Percentiles rank a stretch among this genome's conserved stretches.
Conservation (phyloP, 37 sponge, comb jelly and placozoan species). For the Geodia barretti region DNA sequence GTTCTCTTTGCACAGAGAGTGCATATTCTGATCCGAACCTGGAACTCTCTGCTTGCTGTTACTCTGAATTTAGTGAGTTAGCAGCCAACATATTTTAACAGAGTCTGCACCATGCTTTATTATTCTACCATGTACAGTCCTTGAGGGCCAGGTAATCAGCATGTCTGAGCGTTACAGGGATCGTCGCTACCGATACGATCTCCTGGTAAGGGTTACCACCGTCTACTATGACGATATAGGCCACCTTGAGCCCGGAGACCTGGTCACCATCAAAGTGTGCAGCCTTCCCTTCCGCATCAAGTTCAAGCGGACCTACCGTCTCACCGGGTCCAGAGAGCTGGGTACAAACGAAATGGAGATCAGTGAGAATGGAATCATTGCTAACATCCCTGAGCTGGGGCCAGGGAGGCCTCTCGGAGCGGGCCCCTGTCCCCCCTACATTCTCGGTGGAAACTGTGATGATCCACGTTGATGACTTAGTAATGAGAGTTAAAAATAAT, state of each 20-base stretch:
- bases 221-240: background rate
- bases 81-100: no score
- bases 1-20: background rate
- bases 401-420: background rate
- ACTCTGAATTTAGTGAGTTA: background rate
- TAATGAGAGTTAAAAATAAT: no score
- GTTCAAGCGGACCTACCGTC: background rate
- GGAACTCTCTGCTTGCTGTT: background rate
- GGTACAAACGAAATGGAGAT: background rate
- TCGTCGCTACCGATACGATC: background rate
- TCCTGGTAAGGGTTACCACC: background rate
- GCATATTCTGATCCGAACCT: background rate
- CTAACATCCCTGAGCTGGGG: background rate
- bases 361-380: background rate
- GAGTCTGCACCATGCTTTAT: no score
- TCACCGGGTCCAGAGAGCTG: background rate
- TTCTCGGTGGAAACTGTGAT: background rate
- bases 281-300: background rate
- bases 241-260: background rate
- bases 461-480: background rate
- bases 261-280: background rate
- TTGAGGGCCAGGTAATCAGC: background rate
- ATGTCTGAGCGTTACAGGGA: background rate
- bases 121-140: background rate
- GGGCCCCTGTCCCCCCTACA: background rate